Base-by-base conservation (phyloP, 2,797 vertebrate genomes). In the Sebastes steindachneri region DNA sequence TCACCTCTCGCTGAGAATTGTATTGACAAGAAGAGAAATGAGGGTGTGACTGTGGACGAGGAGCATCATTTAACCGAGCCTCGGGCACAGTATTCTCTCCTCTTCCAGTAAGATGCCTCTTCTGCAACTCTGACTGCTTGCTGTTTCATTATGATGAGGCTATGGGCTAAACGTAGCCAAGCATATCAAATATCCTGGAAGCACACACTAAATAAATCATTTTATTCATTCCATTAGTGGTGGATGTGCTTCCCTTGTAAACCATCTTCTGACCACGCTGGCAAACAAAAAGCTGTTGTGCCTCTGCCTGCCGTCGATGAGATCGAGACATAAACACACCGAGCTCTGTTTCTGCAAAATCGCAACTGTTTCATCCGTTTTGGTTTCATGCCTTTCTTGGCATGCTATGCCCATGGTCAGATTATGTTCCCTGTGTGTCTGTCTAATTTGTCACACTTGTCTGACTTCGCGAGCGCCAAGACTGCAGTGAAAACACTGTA, bases 131-230 rank as follows among this genome's bases (percentile, higher is more conserved):
- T 86, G 93, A 93, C 93, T 94, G 90, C 94, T 91, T 83, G 93
- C 94, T 94, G 94, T 95, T 96, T 96, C 95, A 96, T 96, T 96
- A 96, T 95, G 94, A 95, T 86, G 93, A 95, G 92, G 93, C 95
- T 95, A 93, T 88, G 93, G 95, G 94, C 95, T 95, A 95, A 95
- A 95, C 48, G 93, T 95, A 95, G 92, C 94, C 94, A 94, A 95
- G 94, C 95, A 95, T 95, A 94, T 95, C 94, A 95, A 96, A 96
- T 95, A 95, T 95, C 94, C 94, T 93, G 90, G 91, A 92, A 95
- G 94, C 92, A 91, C 83, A 85, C 85, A 92, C 92, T 95, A 95
- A 96, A 96, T 95, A 96, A 96, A 95, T 96, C 85, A 96, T 96
- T 95, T 95, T 94, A 92, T 94, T 95, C 94, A 94, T 96, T 94